Conservation (phyloP, 2,888 invertebrate species). For the Amiota mariae region DNA sequence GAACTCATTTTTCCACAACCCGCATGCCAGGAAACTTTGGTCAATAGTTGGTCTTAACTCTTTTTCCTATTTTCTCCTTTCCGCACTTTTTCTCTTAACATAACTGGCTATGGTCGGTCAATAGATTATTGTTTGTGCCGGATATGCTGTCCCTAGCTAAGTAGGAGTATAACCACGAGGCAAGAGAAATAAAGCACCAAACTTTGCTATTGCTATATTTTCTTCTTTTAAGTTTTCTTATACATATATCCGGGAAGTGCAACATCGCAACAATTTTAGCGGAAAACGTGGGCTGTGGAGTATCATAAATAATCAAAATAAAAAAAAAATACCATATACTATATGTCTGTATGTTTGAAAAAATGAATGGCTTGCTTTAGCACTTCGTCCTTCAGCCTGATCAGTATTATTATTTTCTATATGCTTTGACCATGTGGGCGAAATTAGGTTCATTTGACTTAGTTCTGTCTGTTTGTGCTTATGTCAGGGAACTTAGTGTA, state of each 20-base stretch:
- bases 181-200: conserved; percentile 60
- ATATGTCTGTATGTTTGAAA: too few species aligned
- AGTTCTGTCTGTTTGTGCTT: neutral
- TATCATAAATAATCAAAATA: conserved; percentile 60
- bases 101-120: conserved; percentile 48
- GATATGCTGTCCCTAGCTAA: neutral
- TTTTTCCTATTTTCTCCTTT: neutral
- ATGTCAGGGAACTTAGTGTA: conserved; percentile 40
- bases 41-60: neutral
- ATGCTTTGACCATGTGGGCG: neutral
- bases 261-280: conserved; percentile 25
- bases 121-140: conserved; percentile 47
- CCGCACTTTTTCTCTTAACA: neutral
- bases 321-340: too few species aligned
- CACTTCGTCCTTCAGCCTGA: too few species aligned
- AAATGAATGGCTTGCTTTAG: too few species aligned
- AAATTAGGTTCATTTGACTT: neutral
- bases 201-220: conserved; percentile 42
- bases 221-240: conserved; percentile 63
- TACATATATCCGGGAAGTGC: conserved; percentile 48
- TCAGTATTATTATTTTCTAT: neutral
- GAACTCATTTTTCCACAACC: neutral
- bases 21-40: conserved; percentile 8
- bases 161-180: conserved; percentile 32
- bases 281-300: conserved; percentile 43